Evolutionary conservation across 2,113 vertebrate species (phyloP).

Genomic region (Aplodontia rufa): DNA sequence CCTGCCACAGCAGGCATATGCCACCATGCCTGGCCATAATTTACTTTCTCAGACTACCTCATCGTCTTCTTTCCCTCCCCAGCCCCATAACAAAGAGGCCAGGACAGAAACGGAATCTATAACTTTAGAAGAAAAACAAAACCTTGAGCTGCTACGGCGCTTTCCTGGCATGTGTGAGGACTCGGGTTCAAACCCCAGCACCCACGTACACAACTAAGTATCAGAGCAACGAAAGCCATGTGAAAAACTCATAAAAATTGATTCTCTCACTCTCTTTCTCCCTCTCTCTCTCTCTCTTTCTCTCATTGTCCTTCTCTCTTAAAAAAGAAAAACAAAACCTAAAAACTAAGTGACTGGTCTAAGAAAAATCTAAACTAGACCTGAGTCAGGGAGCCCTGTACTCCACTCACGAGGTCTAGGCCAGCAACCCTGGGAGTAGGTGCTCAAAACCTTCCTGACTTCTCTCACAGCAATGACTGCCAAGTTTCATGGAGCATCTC

Average conservation of each 20-base stretch:
- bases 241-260: no score
- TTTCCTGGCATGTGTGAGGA: no score
- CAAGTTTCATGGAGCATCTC: not conserved
- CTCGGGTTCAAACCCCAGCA: no score
- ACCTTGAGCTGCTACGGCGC: no score
- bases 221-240: no score
- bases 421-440: not conserved
- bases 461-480: not conserved
- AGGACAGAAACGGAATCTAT: not conserved
- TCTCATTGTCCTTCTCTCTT: no score
- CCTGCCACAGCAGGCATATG: no score
- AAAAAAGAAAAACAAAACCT: not conserved
- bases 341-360: not conserved
- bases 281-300: no score
- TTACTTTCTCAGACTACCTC: not conserved
- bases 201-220: no score
- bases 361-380: not conserved
- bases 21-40: no score
- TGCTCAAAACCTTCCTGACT: not conserved
- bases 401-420: not conserved
- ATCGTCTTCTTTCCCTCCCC: not conserved
- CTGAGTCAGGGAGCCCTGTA: not conserved
- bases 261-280: no score
- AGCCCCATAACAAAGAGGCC: not conserved
- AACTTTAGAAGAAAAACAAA: not conserved